A percentile compares a stretch with the other conserved stretches of the same genome.
Evolutionary conservation across 2,113 vertebrate species (phyloP).

Genomic region (Hippocampus guttulatus): DNA sequence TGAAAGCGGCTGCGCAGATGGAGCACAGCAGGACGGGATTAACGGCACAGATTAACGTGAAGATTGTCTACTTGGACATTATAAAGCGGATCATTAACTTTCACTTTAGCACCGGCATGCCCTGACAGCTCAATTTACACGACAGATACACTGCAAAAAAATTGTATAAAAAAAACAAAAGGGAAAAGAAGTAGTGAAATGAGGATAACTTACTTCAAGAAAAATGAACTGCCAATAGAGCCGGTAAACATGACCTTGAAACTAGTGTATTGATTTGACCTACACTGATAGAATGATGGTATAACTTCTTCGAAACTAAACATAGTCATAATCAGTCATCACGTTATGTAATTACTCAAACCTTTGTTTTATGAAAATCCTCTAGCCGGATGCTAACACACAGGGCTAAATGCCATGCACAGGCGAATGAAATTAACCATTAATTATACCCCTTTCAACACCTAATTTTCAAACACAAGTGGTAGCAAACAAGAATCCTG

Average conservation of each 20-base stretch:
- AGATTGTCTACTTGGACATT: slow-evolving; percentile 36
- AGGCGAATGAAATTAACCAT: too few relatives aligned
- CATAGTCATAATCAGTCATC: neutral
- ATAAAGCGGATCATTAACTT: slow-evolving; percentile 7
- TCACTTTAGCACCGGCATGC: neutral
- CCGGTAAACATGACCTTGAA: neutral
- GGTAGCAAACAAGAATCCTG: too few relatives aligned
- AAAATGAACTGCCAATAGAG: neutral
- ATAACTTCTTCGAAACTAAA: neutral
- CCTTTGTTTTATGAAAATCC: too few relatives aligned
- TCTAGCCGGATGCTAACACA: too few relatives aligned
- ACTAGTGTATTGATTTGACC: too few relatives aligned
- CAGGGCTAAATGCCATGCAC: too few relatives aligned
- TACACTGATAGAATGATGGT: neutral
- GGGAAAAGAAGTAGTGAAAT: neutral
- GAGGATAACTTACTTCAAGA: neutral
- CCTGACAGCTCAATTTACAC: neutral
- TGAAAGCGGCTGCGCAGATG: slow-evolving; percentile 76
- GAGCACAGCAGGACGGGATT: slow-evolving; percentile 24
- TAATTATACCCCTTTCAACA: too few relatives aligned
- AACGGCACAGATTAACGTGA: slow-evolving; percentile 33
- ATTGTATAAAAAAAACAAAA: neutral
- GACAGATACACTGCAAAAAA: neutral
- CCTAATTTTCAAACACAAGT: too few relatives aligned
- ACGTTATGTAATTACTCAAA: too few relatives aligned